Base-by-base conservation (phyloP, 2,888 invertebrate species). In the Cepaea hortensis region DNA sequence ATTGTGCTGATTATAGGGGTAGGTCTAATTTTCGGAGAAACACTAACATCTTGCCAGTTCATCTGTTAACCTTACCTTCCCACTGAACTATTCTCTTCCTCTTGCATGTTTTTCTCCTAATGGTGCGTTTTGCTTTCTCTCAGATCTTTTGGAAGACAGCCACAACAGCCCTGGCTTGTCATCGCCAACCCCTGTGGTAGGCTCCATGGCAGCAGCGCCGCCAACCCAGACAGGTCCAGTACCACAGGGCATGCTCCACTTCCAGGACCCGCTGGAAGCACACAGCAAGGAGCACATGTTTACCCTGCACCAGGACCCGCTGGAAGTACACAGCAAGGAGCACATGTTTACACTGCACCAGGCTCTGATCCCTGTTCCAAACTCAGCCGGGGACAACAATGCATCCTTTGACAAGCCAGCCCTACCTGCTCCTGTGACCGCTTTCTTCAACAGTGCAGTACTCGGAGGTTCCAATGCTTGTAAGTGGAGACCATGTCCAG, bases 361-460 rank as follows among this genome's bases (percentile, higher is more conserved):
- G 46, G 20, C 68, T n/a, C 65, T 81, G 75, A 65, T 81, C 72
- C 65, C 70, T 3, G 50, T 87, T 20, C 87, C 87, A 23, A 87
- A 81, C 23, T 76, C 87, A 6, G 87, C 87, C 4, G 87, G 87
- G 50, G 87, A 87, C 70, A 84, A 87, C 68, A 77, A 83, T 62
- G 86, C 80, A 13, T 61, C 73, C 20, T 85, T 85, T 18, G 79
- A 75, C 50, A 88, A 89, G n/a, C 55, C 50, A 11, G 73, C 82
- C 82, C 88, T 90, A 62, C 88, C 89, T 18, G 87, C 90, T 5
- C 75, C 90, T 23, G 90, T 91, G 70, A 90, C 90, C 6, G 90
- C 91, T 46, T 89, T 91, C 62, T 90, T 91, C 73, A 91, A 91
- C 85, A 91, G 90, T 84, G 89, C 90, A 11, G 88, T 89, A 50